Evolutionary conservation across 1,140 invertebrate species (phyloP).

Genomic region (Potamilus streckersoni): DNA sequence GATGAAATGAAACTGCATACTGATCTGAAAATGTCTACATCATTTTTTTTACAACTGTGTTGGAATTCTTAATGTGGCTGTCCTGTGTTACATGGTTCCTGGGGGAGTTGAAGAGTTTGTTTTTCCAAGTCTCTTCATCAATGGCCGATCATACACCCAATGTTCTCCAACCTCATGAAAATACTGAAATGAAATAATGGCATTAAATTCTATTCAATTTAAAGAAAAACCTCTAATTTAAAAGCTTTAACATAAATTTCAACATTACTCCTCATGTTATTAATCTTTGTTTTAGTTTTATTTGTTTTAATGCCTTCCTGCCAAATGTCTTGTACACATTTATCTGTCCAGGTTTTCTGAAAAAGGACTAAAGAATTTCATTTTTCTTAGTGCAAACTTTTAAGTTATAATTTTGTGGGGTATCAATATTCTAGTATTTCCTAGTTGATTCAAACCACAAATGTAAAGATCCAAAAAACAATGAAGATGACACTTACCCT

Average conservation of each 20-base stretch:
- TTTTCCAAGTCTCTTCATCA: conserved; percentile 62
- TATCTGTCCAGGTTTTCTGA: neutral
- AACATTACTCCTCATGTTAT: too few relatives aligned
- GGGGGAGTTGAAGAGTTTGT: neutral
- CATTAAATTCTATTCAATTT: neutral
- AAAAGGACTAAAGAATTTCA: neutral
- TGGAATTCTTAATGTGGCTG: too few relatives aligned
- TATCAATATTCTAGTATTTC: too few relatives aligned
- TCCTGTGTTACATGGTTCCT: too few relatives aligned
- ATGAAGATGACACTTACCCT: too few relatives aligned
- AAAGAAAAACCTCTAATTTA: neutral
- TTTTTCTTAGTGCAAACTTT: too few relatives aligned
- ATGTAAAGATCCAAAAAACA: too few relatives aligned
- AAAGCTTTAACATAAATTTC: neutral
- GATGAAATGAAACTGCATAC: too few relatives aligned
- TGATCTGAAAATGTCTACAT: too few relatives aligned
- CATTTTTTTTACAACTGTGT: too few relatives aligned
- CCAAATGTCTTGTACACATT: neutral
- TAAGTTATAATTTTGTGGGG: too few relatives aligned
- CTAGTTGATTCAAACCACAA: too few relatives aligned
- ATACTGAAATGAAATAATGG: conserved; percentile 53
- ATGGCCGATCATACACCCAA: conserved; percentile 72
- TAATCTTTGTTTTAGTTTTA: neutral
- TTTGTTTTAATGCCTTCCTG: neutral
- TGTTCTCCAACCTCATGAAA: conserved; percentile 74